phyloP scores from a whole-genome alignment of 2,888 invertebrate genomes.

The Synanthedon myopaeformis region DNA sequence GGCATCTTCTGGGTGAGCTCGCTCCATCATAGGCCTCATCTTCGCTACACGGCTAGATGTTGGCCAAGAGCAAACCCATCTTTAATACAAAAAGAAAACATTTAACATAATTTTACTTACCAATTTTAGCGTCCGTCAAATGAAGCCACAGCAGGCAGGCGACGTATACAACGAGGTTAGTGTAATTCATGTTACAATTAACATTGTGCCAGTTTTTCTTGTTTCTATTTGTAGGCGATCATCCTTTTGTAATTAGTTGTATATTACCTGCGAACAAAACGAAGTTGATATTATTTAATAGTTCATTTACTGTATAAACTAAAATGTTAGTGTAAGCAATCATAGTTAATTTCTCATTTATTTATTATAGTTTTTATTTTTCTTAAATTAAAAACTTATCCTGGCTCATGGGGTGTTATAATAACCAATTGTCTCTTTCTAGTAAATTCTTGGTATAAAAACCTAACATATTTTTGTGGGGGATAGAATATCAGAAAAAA shows the following conservation, averaged over 20 bases:
- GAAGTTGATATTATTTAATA: not conserved
- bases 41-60: no score
- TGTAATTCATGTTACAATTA: slow-evolving; percentile 57
- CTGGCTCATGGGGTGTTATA: no score
- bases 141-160: slow-evolving; percentile 61
- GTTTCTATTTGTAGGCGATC: slow-evolving; percentile 16
- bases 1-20: no score
- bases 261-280: slow-evolving; percentile 30
- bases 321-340: not conserved
- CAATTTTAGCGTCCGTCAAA: slow-evolving; percentile 60
- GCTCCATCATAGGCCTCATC: no score
- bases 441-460: no score
- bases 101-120: slow-evolving; percentile 21
- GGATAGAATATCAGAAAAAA: no score
- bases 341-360: not conserved
- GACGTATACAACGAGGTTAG: slow-evolving; percentile 52
- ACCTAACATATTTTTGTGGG: no score
- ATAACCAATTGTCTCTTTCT: no score
- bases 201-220: slow-evolving; percentile 38
- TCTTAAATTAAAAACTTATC: not conserved
- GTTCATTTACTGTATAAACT: not conserved
- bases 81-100: no score
- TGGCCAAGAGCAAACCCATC: no score
- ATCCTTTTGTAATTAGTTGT: slow-evolving; percentile 31
- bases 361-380: not conserved